phyloP scores from a whole-genome alignment of 2,797 vertebrate species.

The Syngnathus acus region DNA sequence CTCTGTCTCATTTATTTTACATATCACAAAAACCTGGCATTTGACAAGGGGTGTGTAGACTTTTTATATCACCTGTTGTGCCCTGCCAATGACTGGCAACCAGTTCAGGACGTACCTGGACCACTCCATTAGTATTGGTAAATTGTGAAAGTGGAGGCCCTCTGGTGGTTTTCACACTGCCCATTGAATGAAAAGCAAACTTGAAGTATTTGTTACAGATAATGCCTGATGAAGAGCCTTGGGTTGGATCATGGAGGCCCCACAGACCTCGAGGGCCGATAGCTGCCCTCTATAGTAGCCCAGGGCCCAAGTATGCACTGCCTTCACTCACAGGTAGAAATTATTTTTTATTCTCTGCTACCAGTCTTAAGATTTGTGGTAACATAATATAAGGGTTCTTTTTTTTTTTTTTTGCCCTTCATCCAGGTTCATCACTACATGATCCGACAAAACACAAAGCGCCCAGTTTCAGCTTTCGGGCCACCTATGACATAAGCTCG shows the following conservation, averaged over 20 bases:
- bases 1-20: too few relatives aligned
- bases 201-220: background rate
- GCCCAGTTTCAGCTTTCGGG: constrained; percentile 78
- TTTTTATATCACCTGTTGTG: too few relatives aligned
- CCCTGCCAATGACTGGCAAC: background rate
- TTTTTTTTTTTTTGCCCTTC: background rate
- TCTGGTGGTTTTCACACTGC: background rate
- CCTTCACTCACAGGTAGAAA: constrained; percentile 75
- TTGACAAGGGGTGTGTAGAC: too few relatives aligned
- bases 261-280: constrained; percentile 83
- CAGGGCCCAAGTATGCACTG: constrained; percentile 83
- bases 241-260: constrained; percentile 83
- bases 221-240: constrained; percentile 64
- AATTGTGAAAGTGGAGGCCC: too few relatives aligned
- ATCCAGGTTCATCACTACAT: constrained; percentile 62
- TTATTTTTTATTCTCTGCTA: background rate
- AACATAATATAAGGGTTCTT: background rate
- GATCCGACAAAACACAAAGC: constrained; percentile 76
- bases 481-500: constrained; percentile 35
- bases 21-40: too few relatives aligned
- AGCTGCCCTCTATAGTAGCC: constrained; percentile 76
- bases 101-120: background rate
- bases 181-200: background rate
- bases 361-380: background rate
- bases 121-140: background rate